These are phyloP conservation scores for Poeciliopsis presidionis DNA, from an alignment of 2,797 vertebrate genomes.

Conservation along the genomic window DNA sequence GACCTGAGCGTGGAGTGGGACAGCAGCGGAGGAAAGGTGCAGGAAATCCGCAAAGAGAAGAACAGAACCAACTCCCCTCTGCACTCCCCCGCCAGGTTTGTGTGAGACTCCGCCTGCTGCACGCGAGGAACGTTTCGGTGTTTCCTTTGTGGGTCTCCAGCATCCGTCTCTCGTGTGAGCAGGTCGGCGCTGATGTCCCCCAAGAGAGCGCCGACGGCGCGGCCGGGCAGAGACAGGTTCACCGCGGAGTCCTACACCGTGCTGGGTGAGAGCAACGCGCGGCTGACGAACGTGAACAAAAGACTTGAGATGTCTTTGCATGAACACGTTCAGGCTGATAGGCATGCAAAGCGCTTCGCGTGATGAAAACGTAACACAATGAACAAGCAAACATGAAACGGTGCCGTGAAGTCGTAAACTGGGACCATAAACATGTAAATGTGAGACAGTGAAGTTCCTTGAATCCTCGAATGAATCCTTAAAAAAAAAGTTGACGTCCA, in stretches of 20 bases:
- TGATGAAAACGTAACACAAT: too few relatives aligned
- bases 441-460: too few relatives aligned
- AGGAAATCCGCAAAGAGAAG: constrained; percentile 94
- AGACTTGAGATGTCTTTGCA: background rate
- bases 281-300: background rate
- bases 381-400: too few relatives aligned
- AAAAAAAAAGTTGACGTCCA: too few relatives aligned
- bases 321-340: background rate
- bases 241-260: constrained; percentile 97
- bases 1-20: constrained; percentile 95
- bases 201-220: constrained; percentile 87
- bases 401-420: too few relatives aligned
- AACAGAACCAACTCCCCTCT: constrained; percentile 90
- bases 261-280: constrained; percentile 82
- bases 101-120: background rate
- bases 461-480: too few relatives aligned
- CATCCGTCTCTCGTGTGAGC: constrained; percentile 17
- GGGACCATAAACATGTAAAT: too few relatives aligned
- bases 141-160: background rate
- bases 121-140: background rate
- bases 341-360: too few relatives aligned
- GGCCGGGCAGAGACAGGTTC: constrained; percentile 90
- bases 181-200: constrained; percentile 90
- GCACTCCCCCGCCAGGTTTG: constrained; percentile 94
- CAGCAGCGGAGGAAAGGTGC: constrained; percentile 90